A percentile compares a stretch with the other conserved stretches of the same genome.
Evolutionary conservation across 2,888 invertebrate species (phyloP).

Genomic region (Zootermopsis nevadensis): DNA sequence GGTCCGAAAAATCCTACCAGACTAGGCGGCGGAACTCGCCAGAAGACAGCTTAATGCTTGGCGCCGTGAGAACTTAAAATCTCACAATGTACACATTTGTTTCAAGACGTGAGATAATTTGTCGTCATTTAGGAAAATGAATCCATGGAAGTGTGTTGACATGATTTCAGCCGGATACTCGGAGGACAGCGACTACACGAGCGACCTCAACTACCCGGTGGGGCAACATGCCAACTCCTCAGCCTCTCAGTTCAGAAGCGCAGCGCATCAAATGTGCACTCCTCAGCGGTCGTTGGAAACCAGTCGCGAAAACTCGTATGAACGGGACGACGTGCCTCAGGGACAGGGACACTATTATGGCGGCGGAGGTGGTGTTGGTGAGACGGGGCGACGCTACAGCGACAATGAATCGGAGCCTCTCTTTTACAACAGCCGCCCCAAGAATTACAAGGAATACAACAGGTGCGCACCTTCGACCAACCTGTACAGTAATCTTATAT

Average conservation of each 20-base stretch:
- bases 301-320: constrained; percentile 85
- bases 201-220: constrained; percentile 94
- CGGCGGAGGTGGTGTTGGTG: constrained; percentile 22
- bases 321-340: constrained; percentile 72
- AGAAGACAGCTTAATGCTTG: too few relatives aligned
- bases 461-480: constrained; percentile 62
- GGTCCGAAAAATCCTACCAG: too few relatives aligned
- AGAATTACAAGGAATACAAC: constrained; percentile 68
- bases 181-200: constrained; percentile 97
- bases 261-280: constrained; percentile 82
- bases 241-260: constrained; percentile 86
- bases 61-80: too few relatives aligned
- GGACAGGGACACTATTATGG: constrained; percentile 41
- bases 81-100: too few relatives aligned
- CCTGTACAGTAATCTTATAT: too few relatives aligned
- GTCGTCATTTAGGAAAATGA: too few relatives aligned
- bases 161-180: constrained; percentile 85
- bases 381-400: constrained; percentile 48
- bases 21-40: too few relatives aligned
- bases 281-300: constrained; percentile 83
- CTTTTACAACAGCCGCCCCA: constrained; percentile 90
- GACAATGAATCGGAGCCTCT: constrained; percentile 72
- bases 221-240: constrained; percentile 92
- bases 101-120: too few relatives aligned
- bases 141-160: neutral